A percentile compares a stretch with the other conserved stretches of the same genome.
These are phyloP conservation scores for Toxotes jaculatrix DNA, from an alignment of 2,113 vertebrate genomes.

Conservation along the genomic window DNA sequence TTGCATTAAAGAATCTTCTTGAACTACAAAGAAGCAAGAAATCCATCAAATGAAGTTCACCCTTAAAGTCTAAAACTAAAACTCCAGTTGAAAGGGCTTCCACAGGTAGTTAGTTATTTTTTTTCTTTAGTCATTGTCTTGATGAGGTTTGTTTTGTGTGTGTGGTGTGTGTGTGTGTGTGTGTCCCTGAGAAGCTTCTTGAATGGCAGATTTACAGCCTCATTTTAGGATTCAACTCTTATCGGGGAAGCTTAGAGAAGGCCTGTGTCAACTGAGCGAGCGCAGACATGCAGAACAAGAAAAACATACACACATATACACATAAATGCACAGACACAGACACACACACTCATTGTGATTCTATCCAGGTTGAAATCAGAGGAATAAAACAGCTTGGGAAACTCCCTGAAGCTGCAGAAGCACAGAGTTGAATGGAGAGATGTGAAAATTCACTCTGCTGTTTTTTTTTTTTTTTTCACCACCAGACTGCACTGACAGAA, in stretches of 20 bases:
- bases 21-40: too few species aligned
- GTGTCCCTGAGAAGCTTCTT: background rate
- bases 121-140: background rate
- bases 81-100: background rate
- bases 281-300: slow-evolving; percentile 25
- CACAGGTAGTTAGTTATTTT: background rate
- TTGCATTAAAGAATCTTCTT: background rate
- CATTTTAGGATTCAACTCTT: background rate
- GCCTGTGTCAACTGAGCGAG: slow-evolving; percentile 15
- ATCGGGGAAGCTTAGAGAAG: slow-evolving; percentile 25
- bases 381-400: slow-evolving; percentile 19
- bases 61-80: background rate
- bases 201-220: slow-evolving; percentile 12
- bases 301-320: background rate
- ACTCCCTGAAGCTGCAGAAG: slow-evolving; percentile 33
- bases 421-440: background rate
- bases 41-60: too few species aligned
- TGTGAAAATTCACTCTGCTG: slow-evolving; percentile 31
- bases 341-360: slow-evolving; percentile 8
- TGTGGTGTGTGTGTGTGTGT: background rate
- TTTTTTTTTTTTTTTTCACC: slow-evolving; percentile 17
- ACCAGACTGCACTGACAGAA: background rate
- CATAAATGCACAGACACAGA: background rate
- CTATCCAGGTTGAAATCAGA: slow-evolving; percentile 35
- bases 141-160: background rate